phyloP scores from a whole-genome alignment of 2,113 vertebrate species.

The Ptyas mucosa region DNA sequence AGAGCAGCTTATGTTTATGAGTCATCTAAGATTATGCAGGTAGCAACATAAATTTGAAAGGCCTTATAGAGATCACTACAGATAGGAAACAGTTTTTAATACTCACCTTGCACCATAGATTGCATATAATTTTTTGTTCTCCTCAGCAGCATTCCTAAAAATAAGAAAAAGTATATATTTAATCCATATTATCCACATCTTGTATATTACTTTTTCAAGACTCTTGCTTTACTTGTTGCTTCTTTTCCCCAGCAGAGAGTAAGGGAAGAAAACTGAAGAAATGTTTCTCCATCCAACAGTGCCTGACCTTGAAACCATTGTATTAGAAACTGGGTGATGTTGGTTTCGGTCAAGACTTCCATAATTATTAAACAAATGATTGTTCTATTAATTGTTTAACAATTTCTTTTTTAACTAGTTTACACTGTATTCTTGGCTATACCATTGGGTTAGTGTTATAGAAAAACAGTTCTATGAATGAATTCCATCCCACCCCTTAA shows the following conservation, averaged over 20 bases:
- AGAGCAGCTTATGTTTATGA: neutral
- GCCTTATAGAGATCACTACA: slow-evolving; percentile 3
- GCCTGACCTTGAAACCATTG: neutral
- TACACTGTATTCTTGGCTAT: neutral
- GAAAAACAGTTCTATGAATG: neutral
- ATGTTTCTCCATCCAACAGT: neutral
- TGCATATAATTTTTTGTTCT: slow-evolving; percentile 88
- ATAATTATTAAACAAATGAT: neutral
- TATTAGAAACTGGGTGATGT: neutral
- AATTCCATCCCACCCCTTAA: neutral
- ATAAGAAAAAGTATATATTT: slow-evolving; percentile 52
- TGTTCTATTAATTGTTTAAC: neutral
- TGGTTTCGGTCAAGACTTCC: neutral
- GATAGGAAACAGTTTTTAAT: slow-evolving; percentile 2
- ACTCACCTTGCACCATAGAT: slow-evolving; percentile 93
- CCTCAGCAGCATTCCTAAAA: slow-evolving; percentile 89
- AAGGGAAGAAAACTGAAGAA: neutral
- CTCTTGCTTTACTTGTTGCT: neutral
- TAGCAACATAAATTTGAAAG: neutral
- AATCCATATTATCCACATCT: neutral
- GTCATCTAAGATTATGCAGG: neutral
- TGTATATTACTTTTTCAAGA: neutral
- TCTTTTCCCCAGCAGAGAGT: neutral
- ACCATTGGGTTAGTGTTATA: neutral
- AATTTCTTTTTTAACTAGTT: neutral